Percentiles rank a stretch among this genome's conserved stretches.
Evolutionary conservation across 2,888 invertebrate species (phyloP).

Genomic region (Enchytraeus crypticus): DNA sequence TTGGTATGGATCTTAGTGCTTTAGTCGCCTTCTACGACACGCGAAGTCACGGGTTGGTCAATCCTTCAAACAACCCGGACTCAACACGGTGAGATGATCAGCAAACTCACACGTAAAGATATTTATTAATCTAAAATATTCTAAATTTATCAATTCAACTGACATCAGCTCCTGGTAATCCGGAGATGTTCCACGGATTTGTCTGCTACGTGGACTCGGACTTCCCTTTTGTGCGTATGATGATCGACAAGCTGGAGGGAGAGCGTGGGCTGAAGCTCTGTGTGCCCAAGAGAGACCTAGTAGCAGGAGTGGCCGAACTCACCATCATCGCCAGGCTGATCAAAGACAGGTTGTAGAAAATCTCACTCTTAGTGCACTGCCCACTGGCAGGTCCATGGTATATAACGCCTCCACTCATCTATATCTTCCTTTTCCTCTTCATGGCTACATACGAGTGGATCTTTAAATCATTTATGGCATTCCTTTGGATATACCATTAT

Average conservation of each 20-base stretch:
- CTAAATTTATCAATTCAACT: no score
- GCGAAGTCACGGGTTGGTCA: no score
- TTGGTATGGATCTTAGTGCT: no score
- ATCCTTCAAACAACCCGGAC: no score
- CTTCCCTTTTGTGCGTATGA: conserved; percentile 34
- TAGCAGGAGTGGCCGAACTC: conserved; percentile 35
- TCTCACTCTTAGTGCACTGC: no score
- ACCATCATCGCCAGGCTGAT: conserved; percentile 38
- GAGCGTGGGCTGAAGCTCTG: conserved; percentile 34
- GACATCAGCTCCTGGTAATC: conserved; percentile 28
- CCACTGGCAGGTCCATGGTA: no score
- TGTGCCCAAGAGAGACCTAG: conserved; percentile 38
- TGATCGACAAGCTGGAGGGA: conserved; percentile 34
- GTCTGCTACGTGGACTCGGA: conserved; percentile 37
- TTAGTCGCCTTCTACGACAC: no score
- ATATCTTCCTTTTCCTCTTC: not conserved
- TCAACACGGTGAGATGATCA: no score
- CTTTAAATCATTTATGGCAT: not conserved
- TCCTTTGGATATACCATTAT: not conserved
- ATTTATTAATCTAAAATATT: no score
- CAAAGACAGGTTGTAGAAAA: conserved; percentile 35
- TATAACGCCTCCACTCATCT: no score
- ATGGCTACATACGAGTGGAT: not conserved
- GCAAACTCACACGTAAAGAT: no score
- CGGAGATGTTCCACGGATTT: conserved; percentile 39